A percentile compares a stretch with the other conserved stretches of the same genome.
Evolutionary conservation across 1,140 invertebrate genomes (phyloP).

Genomic region (Leptoteleia sp.): DNA sequence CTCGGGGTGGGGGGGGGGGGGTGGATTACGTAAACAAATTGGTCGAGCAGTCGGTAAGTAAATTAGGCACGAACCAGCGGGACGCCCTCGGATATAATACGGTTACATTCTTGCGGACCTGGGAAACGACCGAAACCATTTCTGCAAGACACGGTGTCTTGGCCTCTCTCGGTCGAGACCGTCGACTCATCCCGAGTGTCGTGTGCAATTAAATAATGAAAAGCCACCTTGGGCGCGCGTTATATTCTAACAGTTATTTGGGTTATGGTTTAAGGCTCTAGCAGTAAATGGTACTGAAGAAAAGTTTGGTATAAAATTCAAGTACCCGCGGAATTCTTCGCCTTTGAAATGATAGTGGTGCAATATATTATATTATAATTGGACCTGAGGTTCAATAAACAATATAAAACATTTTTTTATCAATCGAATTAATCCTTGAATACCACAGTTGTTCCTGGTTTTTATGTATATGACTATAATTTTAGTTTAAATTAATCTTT

Average conservation of each 20-base stretch:
- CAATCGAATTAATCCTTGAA: too few relatives aligned
- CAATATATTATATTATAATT: too few relatives aligned
- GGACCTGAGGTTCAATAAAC: too few relatives aligned
- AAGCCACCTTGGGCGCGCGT: neutral
- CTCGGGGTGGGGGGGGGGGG: too few relatives aligned
- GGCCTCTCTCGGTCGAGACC: slow-evolving; percentile 7
- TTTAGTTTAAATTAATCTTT: too few relatives aligned
- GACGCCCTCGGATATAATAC: slow-evolving; percentile 41
- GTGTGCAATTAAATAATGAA: slow-evolving; percentile 44
- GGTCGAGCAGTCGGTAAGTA: slow-evolving; percentile 50
- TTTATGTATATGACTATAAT: too few relatives aligned
- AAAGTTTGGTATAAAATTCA: too few relatives aligned
- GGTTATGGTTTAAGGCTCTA: neutral
- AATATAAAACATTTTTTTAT: too few relatives aligned
- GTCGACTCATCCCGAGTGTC: slow-evolving; percentile 36
- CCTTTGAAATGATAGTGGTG: too few relatives aligned
- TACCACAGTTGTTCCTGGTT: too few relatives aligned
- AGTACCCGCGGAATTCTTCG: too few relatives aligned
- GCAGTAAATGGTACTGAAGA: slow-evolving; percentile 12
- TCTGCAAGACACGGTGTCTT: slow-evolving; percentile 11
- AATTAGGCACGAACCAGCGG: slow-evolving; percentile 57
- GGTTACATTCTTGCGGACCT: slow-evolving; percentile 29
- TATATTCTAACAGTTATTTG: too few relatives aligned
- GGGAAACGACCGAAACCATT: slow-evolving; percentile 30
- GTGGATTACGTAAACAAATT: slow-evolving; percentile 56